Evolutionary conservation across 2,888 invertebrate genomes (phyloP).

Genomic region (Artemia sinica): DNA sequence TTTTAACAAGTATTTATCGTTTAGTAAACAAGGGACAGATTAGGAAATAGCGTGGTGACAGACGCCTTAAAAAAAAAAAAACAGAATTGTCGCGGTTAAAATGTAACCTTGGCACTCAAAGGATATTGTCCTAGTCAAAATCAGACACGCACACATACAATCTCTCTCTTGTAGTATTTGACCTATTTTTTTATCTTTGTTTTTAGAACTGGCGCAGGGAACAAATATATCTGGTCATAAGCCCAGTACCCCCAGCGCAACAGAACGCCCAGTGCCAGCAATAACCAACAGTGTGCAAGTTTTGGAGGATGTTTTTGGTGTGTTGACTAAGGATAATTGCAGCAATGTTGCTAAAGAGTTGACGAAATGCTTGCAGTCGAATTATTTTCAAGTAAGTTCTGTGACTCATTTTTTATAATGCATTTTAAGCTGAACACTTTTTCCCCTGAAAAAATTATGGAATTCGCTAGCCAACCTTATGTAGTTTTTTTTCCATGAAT

Average conservation of each 20-base stretch:
- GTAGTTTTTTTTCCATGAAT: too few relatives aligned
- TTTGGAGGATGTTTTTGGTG: background rate
- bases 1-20: too few relatives aligned
- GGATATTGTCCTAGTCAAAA: too few relatives aligned
- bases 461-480: too few relatives aligned
- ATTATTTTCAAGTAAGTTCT: background rate
- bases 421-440: too few relatives aligned
- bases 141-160: background rate
- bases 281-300: conserved; percentile 9
- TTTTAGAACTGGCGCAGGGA: background rate
- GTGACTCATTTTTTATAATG: too few relatives aligned
- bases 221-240: background rate
- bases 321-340: background rate
- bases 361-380: background rate
- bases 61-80: too few relatives aligned
- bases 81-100: too few relatives aligned
- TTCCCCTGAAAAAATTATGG: too few relatives aligned
- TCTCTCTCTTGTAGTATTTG: background rate
- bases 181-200: background rate
- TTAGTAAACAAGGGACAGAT: too few relatives aligned
- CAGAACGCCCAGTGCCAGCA: background rate
- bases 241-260: background rate
- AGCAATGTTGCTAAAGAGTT: conserved; percentile 4
- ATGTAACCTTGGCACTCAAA: too few relatives aligned
- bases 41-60: too few relatives aligned